A percentile compares a stretch with the other conserved stretches of the same genome.
These are phyloP conservation scores for Paraescarpia echinospica DNA, from an alignment of 1,140 invertebrate species.

Conservation along the genomic window DNA sequence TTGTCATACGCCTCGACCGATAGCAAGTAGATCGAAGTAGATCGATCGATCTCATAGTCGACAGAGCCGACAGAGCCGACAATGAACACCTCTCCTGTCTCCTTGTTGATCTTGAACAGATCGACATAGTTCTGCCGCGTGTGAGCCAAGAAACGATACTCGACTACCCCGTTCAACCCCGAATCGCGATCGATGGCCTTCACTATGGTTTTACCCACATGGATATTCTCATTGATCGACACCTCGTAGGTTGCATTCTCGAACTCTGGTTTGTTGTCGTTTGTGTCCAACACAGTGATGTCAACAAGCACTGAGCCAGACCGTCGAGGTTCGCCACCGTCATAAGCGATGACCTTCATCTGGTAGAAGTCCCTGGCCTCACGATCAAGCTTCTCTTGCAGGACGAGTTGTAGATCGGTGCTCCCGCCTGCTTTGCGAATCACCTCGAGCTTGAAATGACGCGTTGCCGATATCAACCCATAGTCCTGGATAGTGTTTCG, in stretches of 20 bases:
- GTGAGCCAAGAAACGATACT: constrained; percentile 62
- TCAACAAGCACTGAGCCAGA: constrained; percentile 19
- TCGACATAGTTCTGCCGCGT: constrained; percentile 8
- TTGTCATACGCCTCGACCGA: too few species aligned
- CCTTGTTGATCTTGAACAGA: constrained; percentile 21
- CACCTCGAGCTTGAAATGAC: too few species aligned
- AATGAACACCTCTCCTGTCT: constrained; percentile 22
- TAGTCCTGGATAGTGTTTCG: too few species aligned
- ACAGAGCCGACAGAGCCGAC: not conserved
- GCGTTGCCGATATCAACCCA: not conserved
- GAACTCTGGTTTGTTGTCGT: too few species aligned
- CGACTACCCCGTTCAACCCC: constrained; percentile 47
- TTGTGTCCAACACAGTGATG: constrained; percentile 38
- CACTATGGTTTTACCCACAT: constrained; percentile 78
- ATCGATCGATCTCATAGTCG: constrained; percentile 22
- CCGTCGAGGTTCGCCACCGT: too few species aligned
- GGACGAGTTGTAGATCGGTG: too few species aligned
- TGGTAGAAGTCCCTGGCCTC: too few species aligned
- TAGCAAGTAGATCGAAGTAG: constrained; percentile 22
- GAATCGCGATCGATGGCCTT: constrained; percentile 62
- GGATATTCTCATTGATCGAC: constrained; percentile 79
- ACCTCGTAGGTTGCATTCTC: too few species aligned
- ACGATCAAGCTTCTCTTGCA: too few species aligned
- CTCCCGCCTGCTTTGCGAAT: too few species aligned
- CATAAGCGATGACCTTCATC: too few species aligned